phyloP scores from a whole-genome alignment of 64 coral and sea anemone species.

The Dendrophyllia cribrosa region DNA sequence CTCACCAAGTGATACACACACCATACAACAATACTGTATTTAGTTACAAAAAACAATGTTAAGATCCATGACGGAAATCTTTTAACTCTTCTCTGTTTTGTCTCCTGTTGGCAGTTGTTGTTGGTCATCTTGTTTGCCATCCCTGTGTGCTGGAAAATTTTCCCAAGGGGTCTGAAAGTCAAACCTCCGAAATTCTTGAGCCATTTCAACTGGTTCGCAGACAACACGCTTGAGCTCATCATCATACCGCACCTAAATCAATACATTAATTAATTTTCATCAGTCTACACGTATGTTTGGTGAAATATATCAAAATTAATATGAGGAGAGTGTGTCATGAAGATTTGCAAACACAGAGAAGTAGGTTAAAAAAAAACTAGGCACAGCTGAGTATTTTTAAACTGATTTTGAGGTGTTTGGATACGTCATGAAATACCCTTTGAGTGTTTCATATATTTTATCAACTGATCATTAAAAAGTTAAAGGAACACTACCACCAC shows the following conservation, averaged over 20 bases:
- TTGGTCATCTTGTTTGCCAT: slow-evolving; percentile 17
- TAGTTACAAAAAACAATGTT: not conserved
- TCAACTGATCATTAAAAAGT: too few species aligned
- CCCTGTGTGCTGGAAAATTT: slow-evolving; percentile 91
- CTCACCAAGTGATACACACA: not conserved
- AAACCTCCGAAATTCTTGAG: slow-evolving; percentile 97
- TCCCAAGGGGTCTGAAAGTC: slow-evolving; percentile 97
- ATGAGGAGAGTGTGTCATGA: not conserved
- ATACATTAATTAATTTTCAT: not conserved
- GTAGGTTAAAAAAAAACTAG: too few species aligned
- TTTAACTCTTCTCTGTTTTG: slow-evolving; percentile 75
- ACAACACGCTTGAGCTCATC: slow-evolving; percentile 99
- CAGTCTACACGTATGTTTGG: not conserved
- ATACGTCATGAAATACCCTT: too few species aligned
- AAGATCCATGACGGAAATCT: not conserved
- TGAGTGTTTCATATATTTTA: too few species aligned
- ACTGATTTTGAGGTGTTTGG: too few species aligned
- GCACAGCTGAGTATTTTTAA: too few species aligned
- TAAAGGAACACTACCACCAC: too few species aligned
- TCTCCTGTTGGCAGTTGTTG: slow-evolving; percentile 68
- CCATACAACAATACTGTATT: not conserved
- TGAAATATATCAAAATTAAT: not conserved
- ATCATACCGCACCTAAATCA: slow-evolving; percentile 88
- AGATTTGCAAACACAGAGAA: too few species aligned
- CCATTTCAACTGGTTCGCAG: slow-evolving; percentile 95